Percentiles rank a stretch among this genome's conserved stretches.
These are phyloP conservation scores for Scelioninae gen. 2 DNA, from an alignment of 2,888 invertebrate species.

Conservation along the genomic window DNA sequence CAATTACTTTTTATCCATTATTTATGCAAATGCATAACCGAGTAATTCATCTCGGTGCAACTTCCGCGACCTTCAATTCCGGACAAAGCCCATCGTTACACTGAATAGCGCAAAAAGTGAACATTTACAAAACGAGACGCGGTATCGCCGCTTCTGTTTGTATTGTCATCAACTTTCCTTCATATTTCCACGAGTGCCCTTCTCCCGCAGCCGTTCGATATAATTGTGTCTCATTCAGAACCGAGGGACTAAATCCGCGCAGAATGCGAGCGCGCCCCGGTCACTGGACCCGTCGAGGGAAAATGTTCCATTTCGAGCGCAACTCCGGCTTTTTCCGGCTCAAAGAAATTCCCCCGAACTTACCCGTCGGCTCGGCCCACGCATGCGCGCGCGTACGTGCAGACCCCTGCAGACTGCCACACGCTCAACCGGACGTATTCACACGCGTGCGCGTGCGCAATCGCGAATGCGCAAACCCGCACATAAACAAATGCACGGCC, in stretches of 20 bases:
- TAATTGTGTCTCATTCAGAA: constrained; percentile 26
- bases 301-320: constrained; percentile 12
- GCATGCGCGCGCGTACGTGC: constrained; percentile 3
- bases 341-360: constrained; percentile 27
- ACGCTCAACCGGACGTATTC: too few species aligned
- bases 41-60: too few species aligned
- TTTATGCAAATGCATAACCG: too few species aligned
- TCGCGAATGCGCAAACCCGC: not conserved
- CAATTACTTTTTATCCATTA: too few species aligned
- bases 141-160: constrained; percentile 1
- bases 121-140: constrained; percentile 5
- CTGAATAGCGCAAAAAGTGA: constrained; percentile 1
- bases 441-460: not conserved
- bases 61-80: too few species aligned
- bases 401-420: not conserved
- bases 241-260: constrained; percentile 12
- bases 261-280: constrained; percentile 19
- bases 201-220: constrained; percentile 14
- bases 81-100: not conserved
- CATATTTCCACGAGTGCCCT: constrained; percentile 10
- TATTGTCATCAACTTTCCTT: constrained; percentile 21
- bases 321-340: constrained; percentile 24
- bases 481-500: constrained; percentile 6
- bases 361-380: constrained; percentile 7
- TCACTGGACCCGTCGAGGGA: constrained; percentile 12